These are phyloP conservation scores for Plodia interpunctella DNA, from an alignment of 1,140 invertebrate species.

Conservation along the genomic window DNA sequence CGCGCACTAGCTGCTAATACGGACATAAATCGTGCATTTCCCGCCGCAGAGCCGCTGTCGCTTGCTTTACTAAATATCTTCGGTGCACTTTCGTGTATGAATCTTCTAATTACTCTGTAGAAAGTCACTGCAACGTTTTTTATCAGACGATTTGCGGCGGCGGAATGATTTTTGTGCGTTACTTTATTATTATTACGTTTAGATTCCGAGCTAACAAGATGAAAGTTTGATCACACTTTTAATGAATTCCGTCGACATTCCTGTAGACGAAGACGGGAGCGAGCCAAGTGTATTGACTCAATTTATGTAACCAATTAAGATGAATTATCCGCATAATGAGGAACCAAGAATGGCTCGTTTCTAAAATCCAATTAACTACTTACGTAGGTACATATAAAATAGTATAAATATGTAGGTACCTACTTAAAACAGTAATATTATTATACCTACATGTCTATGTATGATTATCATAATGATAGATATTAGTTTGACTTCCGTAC, in stretches of 20 bases:
- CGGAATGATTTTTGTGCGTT: slow-evolving; percentile 56
- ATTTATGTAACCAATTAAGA: slow-evolving; percentile 33
- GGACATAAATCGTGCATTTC: slow-evolving; percentile 51
- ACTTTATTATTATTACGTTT: slow-evolving; percentile 41
- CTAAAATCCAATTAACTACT: slow-evolving; percentile 2
- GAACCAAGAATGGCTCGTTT: neutral
- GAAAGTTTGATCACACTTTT: slow-evolving; percentile 56
- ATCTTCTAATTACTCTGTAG: slow-evolving; percentile 67
- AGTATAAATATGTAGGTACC: neutral
- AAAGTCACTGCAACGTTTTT: slow-evolving; percentile 53
- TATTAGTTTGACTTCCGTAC: too few relatives aligned
- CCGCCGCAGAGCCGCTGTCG: slow-evolving; percentile 14
- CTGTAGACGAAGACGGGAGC: slow-evolving; percentile 25
- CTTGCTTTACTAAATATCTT: slow-evolving; percentile 41
- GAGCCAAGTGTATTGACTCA: slow-evolving; percentile 17
- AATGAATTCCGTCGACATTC: slow-evolving; percentile 49
- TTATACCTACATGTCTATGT: too few relatives aligned
- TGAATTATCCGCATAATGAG: neutral
- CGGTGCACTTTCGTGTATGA: slow-evolving; percentile 62
- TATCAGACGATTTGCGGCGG: slow-evolving; percentile 36
- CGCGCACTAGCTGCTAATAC: slow-evolving; percentile 19
- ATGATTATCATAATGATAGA: too few relatives aligned
- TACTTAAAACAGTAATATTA: too few relatives aligned
- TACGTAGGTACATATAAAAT: neutral
- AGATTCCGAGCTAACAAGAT: slow-evolving; percentile 55